Percentiles rank a stretch among this genome's conserved stretches.
Evolutionary conservation across 2,797 vertebrate species (phyloP).

Genomic region (Sitta carolinensis): DNA sequence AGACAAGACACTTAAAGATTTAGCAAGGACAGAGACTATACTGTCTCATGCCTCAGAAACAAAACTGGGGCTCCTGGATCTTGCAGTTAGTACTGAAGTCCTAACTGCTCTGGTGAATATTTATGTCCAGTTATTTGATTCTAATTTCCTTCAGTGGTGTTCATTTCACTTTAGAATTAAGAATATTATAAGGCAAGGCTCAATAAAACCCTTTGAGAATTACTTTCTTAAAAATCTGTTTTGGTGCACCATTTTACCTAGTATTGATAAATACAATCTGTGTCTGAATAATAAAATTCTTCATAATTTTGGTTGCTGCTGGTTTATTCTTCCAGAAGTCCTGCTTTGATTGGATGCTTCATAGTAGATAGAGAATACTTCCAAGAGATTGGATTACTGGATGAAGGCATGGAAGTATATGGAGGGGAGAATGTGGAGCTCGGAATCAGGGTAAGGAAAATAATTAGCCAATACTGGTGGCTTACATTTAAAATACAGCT

Average conservation of each 20-base stretch:
- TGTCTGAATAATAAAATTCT: neutral
- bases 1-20: neutral
- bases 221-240: neutral
- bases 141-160: neutral
- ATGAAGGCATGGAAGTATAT: constrained; percentile 98
- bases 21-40: neutral
- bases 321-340: constrained; percentile 82
- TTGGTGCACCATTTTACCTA: neutral
- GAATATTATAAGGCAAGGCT: neutral
- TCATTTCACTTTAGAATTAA: neutral
- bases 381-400: constrained; percentile 94
- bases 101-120: neutral
- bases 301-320: neutral
- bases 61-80: neutral
- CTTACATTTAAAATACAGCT: neutral
- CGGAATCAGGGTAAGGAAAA: constrained; percentile 90
- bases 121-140: neutral
- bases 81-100: neutral
- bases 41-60: neutral
- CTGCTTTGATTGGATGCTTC: constrained; percentile 97
- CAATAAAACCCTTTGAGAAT: neutral
- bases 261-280: neutral
- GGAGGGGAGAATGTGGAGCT: constrained; percentile 98
- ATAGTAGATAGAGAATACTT: constrained; percentile 96
- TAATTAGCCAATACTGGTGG: neutral